These are phyloP conservation scores for Volucella zonaria DNA, from an alignment of 2,888 invertebrate genomes.

Conservation along the genomic window DNA sequence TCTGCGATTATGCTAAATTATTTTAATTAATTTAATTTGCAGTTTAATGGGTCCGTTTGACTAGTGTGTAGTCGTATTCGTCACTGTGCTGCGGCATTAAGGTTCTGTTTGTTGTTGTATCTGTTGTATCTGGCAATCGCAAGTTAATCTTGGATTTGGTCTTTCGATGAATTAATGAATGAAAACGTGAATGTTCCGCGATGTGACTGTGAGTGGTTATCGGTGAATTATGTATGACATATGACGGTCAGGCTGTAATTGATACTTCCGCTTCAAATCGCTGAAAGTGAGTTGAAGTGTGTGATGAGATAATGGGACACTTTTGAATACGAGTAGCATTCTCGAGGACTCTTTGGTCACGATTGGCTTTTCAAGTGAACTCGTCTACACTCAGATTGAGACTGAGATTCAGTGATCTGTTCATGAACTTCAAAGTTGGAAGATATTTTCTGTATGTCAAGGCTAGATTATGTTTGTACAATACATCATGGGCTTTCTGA, in stretches of 20 bases:
- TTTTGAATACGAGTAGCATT: not conserved
- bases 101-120: constrained; percentile 37
- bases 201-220: constrained; percentile 13
- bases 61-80: constrained; percentile 6
- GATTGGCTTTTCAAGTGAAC: no score
- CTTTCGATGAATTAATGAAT: constrained; percentile 62
- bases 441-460: no score
- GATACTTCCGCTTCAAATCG: constrained; percentile 64
- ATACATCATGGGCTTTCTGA: no score
- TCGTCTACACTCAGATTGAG: no score
- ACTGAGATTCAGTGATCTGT: no score
- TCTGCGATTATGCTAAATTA: constrained; percentile 67
- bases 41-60: constrained; percentile 29
- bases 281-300: constrained; percentile 39
- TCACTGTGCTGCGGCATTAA: not conserved
- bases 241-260: constrained; percentile 64
- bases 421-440: no score
- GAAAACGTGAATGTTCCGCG: constrained; percentile 45
- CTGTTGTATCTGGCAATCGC: constrained; percentile 32
- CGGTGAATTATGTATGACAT: constrained; percentile 57
- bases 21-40: constrained; percentile 73
- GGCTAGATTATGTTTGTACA: no score
- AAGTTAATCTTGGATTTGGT: constrained; percentile 26
- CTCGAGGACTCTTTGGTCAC: no score
- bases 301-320: not conserved